Percentiles rank a stretch among this genome's conserved stretches.
Evolutionary conservation across 2,113 vertebrate genomes (phyloP).

Genomic region (Poicephalus meyeri): DNA sequence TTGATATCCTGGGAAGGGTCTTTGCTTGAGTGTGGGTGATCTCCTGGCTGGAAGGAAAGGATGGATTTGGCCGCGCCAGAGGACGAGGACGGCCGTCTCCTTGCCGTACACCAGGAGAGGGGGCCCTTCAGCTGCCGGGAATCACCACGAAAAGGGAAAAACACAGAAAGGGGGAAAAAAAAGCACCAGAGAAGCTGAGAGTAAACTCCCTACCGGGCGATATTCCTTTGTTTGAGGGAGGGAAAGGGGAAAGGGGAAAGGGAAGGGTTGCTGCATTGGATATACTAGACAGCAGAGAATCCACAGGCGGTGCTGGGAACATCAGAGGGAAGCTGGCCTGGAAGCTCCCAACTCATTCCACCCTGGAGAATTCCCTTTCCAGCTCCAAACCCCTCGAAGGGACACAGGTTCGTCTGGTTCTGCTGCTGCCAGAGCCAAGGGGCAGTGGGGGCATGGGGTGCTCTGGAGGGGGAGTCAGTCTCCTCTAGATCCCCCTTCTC

Average conservation of each 20-base stretch:
- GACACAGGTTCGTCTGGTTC: neutral
- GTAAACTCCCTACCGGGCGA: rapidly evolving
- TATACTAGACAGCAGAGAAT: neutral
- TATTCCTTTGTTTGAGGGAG: neutral
- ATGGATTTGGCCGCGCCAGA: neutral
- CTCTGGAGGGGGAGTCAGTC: neutral
- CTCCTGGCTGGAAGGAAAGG: neutral
- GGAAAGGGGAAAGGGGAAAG: neutral
- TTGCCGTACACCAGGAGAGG: neutral
- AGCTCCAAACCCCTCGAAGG: rapidly evolving
- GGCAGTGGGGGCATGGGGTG: rapidly evolving
- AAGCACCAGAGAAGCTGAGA: neutral
- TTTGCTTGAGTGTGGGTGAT: neutral
- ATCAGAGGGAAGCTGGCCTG: neutral
- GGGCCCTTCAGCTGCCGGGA: neutral
- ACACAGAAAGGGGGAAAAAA: rapidly evolving
- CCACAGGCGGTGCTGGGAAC: neutral
- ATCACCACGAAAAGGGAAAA: neutral
- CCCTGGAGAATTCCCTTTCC: neutral
- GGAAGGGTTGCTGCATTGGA: neutral
- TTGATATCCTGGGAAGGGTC: neutral
- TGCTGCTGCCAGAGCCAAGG: neutral
- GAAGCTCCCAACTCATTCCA: neutral
- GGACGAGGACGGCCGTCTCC: rapidly evolving
- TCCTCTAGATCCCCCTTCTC: neutral